Evolutionary conservation across 2,888 invertebrate species (phyloP), one percentile per base, ranked within the genome.

Genomic region (Patella depressa): DNA sequence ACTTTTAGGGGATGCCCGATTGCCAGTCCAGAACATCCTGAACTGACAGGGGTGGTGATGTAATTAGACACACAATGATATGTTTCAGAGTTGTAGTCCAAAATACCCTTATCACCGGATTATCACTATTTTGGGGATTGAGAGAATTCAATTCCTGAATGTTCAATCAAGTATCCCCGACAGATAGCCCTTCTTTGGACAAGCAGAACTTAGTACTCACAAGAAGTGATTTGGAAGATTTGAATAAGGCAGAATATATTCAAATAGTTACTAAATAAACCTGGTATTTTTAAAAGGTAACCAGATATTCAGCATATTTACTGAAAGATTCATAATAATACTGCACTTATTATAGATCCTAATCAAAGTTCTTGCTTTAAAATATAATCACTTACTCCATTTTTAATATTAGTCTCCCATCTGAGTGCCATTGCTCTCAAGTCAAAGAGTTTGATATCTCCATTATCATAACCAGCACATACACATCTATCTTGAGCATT

Each of bases 391-490:
- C 89, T 85, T 88, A 92, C 92, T 85, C 98, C 98, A 93, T 98
- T 98, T 89, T 96, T 96, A 71, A 98, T 93, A 91, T 97, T 97
- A 74, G 95, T 95, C 89, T 98, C 97, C 98, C 98, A 98, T 87
- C 95, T 93, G 0, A 97, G 92, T 0, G 94, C 93, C 95, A 98
- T 96, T 7, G 94, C 94, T 79, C 95, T 94, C 53, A 98, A 93
- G 91, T 98, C 98, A 90, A 97, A 98, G 92, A 98, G 94, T 92
- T 98, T 98, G 2, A 98, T 92, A 89, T 98, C 98, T 0, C 98
- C 98, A 91, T 98, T 98, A 89, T 98, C 98, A 88, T 98, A 98
- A 1, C 98, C 98, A 14, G 98, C 96, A 53, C 95, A 95, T 0
- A 98, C 95, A 77, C 96, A 93, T 78, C 98, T 94, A 86, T 98